Conservation (phyloP, 2,113 vertebrate species). For the Mobula birostris region DNA sequence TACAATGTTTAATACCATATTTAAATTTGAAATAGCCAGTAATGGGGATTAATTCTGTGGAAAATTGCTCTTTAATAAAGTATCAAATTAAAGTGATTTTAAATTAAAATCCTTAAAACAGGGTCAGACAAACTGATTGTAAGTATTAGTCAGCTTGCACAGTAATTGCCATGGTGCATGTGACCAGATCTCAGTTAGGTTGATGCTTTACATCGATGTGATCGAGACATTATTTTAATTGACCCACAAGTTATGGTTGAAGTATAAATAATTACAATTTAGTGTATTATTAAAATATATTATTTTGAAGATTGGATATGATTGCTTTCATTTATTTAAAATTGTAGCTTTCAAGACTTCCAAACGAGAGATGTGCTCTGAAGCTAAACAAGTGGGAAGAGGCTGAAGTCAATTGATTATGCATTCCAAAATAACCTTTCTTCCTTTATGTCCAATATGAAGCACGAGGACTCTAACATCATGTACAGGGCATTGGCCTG, state of each 20-base stretch:
- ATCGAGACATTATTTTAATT: constrained; percentile 24
- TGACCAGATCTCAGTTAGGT: constrained; percentile 12
- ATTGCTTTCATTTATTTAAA: constrained; percentile 35
- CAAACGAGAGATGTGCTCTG: not conserved
- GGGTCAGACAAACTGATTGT: constrained; percentile 28
- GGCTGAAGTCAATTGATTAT: not conserved
- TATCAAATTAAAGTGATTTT: constrained; percentile 13
- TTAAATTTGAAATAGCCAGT: not conserved
- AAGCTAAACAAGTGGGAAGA: not conserved
- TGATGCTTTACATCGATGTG: not conserved
- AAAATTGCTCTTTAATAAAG: constrained; percentile 21
- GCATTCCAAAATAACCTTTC: not conserved
- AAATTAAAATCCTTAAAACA: constrained; percentile 8
- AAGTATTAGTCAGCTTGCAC: not conserved
- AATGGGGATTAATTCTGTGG: not conserved
- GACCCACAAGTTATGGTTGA: constrained; percentile 34
- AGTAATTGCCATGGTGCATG: not conserved
- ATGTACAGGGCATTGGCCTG: too few species aligned
- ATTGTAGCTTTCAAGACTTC: constrained; percentile 11
- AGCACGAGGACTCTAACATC: too few species aligned
- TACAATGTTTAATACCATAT: not conserved
- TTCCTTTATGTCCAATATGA: too few species aligned
- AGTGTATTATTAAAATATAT: constrained; percentile 26
- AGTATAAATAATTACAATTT: constrained; percentile 24
- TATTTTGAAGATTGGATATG: constrained; percentile 31